A percentile compares a stretch with the other conserved stretches of the same genome.
Evolutionary conservation across 2,113 vertebrate species (phyloP).

Genomic region (Copsychus sechellarum): DNA sequence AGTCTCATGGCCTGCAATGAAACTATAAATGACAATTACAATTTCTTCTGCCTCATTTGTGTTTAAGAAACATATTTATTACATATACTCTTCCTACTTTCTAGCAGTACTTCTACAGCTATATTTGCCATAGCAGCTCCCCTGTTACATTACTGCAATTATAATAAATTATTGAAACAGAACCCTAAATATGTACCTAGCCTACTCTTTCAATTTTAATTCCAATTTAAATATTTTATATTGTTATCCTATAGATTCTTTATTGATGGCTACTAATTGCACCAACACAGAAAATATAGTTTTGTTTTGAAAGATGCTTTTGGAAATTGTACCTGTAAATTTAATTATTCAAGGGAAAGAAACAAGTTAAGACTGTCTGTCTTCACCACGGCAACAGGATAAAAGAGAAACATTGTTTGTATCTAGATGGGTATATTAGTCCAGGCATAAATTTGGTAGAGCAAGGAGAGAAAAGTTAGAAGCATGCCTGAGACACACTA

Average conservation of each 20-base stretch:
- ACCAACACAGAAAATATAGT: background rate
- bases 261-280: conserved; percentile 50
- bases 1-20: background rate
- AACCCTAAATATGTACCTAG: conserved; percentile 42
- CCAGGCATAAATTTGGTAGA: background rate
- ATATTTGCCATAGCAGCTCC: background rate
- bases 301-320: conserved; percentile 47
- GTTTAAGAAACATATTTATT: conserved; percentile 11
- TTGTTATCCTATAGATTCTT: conserved; percentile 53
- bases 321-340: background rate
- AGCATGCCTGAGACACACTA: background rate
- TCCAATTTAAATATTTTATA: conserved; percentile 64
- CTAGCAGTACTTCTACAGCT: background rate
- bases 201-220: conserved; percentile 57
- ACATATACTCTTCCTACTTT: background rate
- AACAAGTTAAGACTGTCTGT: background rate
- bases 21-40: background rate
- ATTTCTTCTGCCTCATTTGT: background rate
- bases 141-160: conserved; percentile 20
- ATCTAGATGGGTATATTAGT: background rate
- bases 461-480: background rate
- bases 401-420: conserved; percentile 1
- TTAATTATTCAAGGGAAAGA: conserved; percentile 52
- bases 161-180: conserved; percentile 60
- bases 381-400: background rate